Base-by-base conservation (phyloP, 2,113 vertebrate species). In the Neodontobutis hainanensis region DNA sequence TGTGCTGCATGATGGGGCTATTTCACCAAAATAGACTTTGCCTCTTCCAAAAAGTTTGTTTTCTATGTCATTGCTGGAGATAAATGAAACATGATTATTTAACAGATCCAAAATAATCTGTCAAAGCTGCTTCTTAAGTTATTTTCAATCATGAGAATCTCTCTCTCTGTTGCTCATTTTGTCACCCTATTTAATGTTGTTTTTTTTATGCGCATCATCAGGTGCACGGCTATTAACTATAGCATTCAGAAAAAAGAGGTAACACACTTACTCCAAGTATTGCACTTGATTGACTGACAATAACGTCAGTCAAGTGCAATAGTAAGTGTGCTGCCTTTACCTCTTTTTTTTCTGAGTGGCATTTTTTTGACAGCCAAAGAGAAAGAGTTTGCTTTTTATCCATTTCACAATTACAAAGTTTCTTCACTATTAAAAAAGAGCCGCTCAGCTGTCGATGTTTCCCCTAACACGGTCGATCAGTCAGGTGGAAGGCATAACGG, bases 1-100 rank as follows among this genome's bases (percentile, higher is more conserved):
- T 50, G 8, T 66, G 56, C 27, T 14, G 42, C 64, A 50, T 77
- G 69, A 81, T 68, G 35, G 66, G 55, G 6, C 47, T 36, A 60
- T 55, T 81, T 58, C 38, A 68, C 9, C 38, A 15, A 44, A 52
- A 27, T 27, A 27, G 19, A 27, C 19, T 27, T 27, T 27, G 19
- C 19, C 19, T 27, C 19, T 27, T 27, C 19, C 19, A 27, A 27
- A 57, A 32, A 44, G 5, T 49, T 72, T 11, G 9, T 47, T 42
- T 52, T 73, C n/a, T 32, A 34, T 27, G 36, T 4, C 61, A 61
- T 6, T 59, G 40, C 32, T 55, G 19, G 48, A 40, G 11, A 51
- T 10, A 40, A 40, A 8, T 40, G 8, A 40, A 3, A 40, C 38
- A 8, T 4, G 38, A 40, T 40, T 40, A 40, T 40, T 40, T 40